These are phyloP conservation scores for Sepiola atlantica DNA, from an alignment of 2,888 invertebrate genomes.

Conservation along the genomic window DNA sequence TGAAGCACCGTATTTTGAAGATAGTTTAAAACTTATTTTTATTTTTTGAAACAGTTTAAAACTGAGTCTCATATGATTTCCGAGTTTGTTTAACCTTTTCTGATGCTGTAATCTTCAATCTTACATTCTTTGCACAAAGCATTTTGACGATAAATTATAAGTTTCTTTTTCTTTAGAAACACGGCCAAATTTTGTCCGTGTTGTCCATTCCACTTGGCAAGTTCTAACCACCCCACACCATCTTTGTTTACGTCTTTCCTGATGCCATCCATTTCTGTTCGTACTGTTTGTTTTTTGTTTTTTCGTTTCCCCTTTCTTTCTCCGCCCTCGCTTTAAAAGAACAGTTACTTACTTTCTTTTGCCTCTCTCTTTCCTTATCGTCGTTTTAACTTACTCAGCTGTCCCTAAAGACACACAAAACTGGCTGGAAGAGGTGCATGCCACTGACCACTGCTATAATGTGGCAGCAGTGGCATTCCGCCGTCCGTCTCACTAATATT, in stretches of 20 bases:
- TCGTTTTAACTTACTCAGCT: background rate
- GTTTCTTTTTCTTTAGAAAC: background rate
- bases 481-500: background rate
- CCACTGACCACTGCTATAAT: background rate
- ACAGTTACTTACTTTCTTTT: background rate
- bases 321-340: background rate
- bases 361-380: background rate
- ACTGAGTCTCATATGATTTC: too few species aligned
- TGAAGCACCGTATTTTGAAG: too few species aligned
- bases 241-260: background rate
- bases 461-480: conserved; percentile 32
- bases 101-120: too few species aligned
- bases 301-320: background rate
- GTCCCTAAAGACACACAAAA: background rate
- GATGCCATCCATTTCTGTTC: background rate
- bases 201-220: background rate
- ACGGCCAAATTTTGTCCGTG: background rate
- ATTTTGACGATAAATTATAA: background rate
- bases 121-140: too few species aligned
- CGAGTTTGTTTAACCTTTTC: too few species aligned
- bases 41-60: too few species aligned
- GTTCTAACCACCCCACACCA: background rate
- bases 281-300: background rate
- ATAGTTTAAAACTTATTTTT: too few species aligned
- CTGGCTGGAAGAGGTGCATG: conserved; percentile 4